These are phyloP conservation scores for Pollenia labialis DNA, from an alignment of 2,888 invertebrate genomes.

Conservation along the genomic window DNA sequence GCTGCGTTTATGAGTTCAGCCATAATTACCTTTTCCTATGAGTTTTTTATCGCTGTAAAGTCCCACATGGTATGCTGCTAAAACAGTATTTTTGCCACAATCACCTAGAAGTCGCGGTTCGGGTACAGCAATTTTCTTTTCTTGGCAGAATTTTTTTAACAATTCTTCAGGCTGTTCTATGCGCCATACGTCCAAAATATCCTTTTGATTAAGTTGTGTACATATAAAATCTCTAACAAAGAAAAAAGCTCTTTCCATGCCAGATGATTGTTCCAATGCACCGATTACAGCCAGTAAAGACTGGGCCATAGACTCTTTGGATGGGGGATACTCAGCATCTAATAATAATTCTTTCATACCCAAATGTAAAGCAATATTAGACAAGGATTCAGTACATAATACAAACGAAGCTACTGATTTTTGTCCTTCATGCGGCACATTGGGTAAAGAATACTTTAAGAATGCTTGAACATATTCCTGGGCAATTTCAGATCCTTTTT, in stretches of 20 bases:
- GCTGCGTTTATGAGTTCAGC: not conserved
- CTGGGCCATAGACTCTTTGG: conserved; percentile 86
- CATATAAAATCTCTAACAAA: conserved; percentile 96
- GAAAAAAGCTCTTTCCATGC: conserved; percentile 87
- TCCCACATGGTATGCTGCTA: conserved; percentile 94
- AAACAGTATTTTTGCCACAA: conserved; percentile 90
- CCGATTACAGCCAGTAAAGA: conserved; percentile 93
- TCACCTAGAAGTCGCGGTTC: conserved; percentile 94
- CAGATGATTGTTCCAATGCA: conserved; percentile 89
- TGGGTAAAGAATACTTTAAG: conserved; percentile 88
- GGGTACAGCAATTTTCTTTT: conserved; percentile 86
- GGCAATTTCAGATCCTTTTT: conserved; percentile 88
- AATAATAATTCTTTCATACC: conserved; percentile 94
- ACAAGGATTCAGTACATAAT: conserved; percentile 85
- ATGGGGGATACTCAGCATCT: conserved; percentile 88
- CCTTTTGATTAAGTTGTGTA: conserved; percentile 92
- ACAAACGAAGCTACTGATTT: conserved; percentile 87
- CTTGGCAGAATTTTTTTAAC: conserved; percentile 87
- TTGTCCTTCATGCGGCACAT: conserved; percentile 91
- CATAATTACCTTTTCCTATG: conserved; percentile 90
- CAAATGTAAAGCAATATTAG: conserved; percentile 89
- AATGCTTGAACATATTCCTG: conserved; percentile 88
- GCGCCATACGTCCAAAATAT: conserved; percentile 93
- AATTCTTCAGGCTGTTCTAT: conserved; percentile 91
- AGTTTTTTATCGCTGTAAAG: conserved; percentile 92